A percentile compares a stretch with the other conserved stretches of the same genome.
These are phyloP conservation scores for Catocala nupta DNA, from an alignment of 2,888 invertebrate species.

Conservation along the genomic window DNA sequence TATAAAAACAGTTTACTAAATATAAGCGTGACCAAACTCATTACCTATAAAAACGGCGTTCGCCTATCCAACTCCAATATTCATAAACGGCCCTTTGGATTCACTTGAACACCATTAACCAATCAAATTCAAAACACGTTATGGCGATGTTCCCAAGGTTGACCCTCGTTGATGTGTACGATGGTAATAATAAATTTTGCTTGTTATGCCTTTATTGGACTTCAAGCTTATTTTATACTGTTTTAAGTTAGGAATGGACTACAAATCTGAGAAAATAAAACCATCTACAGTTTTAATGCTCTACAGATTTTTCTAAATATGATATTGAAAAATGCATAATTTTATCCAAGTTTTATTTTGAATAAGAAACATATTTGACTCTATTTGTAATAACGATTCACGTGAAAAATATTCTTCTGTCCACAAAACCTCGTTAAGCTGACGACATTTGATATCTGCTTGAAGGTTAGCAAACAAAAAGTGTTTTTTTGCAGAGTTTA, in stretches of 20 bases:
- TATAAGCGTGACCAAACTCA: conserved; percentile 48
- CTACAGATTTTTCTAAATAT: too few relatives aligned
- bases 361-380: too few relatives aligned
- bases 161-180: conserved; percentile 38
- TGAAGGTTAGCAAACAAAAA: conserved; percentile 9
- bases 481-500: conserved; percentile 11
- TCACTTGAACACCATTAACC: conserved; percentile 53
- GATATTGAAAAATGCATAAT: too few relatives aligned
- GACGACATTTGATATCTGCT: conserved; percentile 8
- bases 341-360: too few relatives aligned
- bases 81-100: conserved; percentile 51
- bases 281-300: neutral
- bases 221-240: conserved; percentile 15
- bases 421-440: conserved; percentile 13
- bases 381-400: conserved; percentile 21
- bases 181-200: conserved; percentile 28
- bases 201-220: conserved; percentile 23
- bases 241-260: conserved; percentile 23
- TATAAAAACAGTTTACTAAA: conserved; percentile 28
- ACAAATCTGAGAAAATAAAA: conserved; percentile 18
- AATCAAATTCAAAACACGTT: conserved; percentile 59
- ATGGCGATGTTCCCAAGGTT: conserved; percentile 42
- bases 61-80: conserved; percentile 40
- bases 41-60: conserved; percentile 49
- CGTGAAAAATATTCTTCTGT: conserved; percentile 1